Evolutionary conservation across 2,113 vertebrate genomes (phyloP), one percentile per base, ranked within the genome.

Genomic region (Brachypteracias leptosomus): DNA sequence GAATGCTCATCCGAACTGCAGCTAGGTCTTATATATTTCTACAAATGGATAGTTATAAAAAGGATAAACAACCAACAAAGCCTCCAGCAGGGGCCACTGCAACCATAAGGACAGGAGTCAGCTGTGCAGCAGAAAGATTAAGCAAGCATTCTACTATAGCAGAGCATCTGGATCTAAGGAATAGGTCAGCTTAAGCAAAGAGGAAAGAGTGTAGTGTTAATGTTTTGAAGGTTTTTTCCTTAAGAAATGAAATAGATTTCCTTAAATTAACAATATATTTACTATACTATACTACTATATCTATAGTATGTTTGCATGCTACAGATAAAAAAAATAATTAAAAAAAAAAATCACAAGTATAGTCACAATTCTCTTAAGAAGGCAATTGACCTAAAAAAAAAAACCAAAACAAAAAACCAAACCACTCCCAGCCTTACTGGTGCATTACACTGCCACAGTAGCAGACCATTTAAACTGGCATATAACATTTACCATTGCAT

Each of bases 21-120:
- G 22, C 10, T 71, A 16, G 12, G n/a, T 54, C n/a, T 62, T 44
- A 57, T 0, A 7, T 31, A 49, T 63, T 88, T 52, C 47, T 63
- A 31, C 17, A 61, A 54, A 94, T 12, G 6, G 9, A 18, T 57
- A 16, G 31, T 36, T 85, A 38, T 25, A 42, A 88, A 82, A 91
- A 78, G 26, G 16, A 68, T 12, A 24, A 77, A 58, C 20, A 52
- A 51, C 6, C 21, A 79, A 2, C 17, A 47, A 40, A 80, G 28
- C n/a, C 72, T 90, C 82, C 67, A 94, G 72, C 59, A 96, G 79
- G 21, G 72, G 75, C 42, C 90, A 93, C 82, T 88, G 59, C 38
- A 90, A 59, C 47, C 35, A 8, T 12, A 85, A 82, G 6, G 16
- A 72, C 51, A 84, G 58, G 11, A 73, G 49, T 16, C 51, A 47